Conservation (phyloP, 2,113 vertebrate genomes). For the Catharus bicknelli region DNA sequence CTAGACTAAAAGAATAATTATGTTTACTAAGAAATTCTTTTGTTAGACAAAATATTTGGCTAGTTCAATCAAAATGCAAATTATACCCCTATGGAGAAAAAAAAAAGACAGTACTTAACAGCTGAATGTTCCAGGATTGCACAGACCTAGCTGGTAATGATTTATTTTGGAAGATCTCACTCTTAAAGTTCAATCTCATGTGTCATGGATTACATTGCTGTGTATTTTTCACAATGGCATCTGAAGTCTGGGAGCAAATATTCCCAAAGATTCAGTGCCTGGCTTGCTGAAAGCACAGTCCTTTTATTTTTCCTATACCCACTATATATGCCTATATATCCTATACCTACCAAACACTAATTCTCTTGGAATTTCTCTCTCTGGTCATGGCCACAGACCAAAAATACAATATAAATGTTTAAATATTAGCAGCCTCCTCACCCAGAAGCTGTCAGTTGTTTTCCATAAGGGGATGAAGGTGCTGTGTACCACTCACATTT, state of each 20-base stretch:
- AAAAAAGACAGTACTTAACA: neutral
- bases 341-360: neutral
- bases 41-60: neutral
- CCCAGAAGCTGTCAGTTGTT: neutral
- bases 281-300: neutral
- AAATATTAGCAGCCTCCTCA: neutral
- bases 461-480: neutral
- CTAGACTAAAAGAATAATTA: neutral
- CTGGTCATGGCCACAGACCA: neutral
- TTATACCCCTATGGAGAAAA: neutral
- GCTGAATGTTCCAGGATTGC: neutral
- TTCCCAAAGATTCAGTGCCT: neutral
- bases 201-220: neutral
- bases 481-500: neutral
- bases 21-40: neutral
- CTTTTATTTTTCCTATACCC: neutral
- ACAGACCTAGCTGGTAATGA: neutral
- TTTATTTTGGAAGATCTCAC: neutral
- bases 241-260: neutral
- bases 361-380: neutral
- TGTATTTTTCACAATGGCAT: neutral
- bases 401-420: neutral
- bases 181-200: neutral
- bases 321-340: too few species aligned
- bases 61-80: slow-evolving; percentile 56